phyloP scores from a whole-genome alignment of 2,888 invertebrate species.

The Melanchra persicariae region DNA sequence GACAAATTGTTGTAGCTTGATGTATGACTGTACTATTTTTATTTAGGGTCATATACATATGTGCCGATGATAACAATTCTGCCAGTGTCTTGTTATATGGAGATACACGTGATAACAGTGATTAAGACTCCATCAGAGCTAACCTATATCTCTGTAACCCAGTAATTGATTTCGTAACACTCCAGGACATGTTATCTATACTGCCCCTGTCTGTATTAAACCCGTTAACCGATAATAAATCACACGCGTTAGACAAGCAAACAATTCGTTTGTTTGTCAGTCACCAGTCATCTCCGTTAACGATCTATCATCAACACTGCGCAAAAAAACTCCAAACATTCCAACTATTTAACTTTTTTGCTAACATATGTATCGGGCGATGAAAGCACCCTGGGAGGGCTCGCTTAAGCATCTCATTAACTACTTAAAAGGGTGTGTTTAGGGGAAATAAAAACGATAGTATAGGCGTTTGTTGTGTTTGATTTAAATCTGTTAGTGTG shows the following conservation, averaged over 20 bases:
- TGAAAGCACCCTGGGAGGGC: slow-evolving; percentile 80
- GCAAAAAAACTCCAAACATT: slow-evolving; percentile 78
- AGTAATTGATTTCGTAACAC: slow-evolving; percentile 63
- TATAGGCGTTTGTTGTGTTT: slow-evolving; percentile 49
- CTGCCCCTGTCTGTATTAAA: slow-evolving; percentile 48
- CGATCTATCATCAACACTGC: slow-evolving; percentile 76
- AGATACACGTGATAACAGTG: background rate
- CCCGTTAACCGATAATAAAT: slow-evolving; percentile 78
- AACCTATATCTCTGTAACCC: background rate
- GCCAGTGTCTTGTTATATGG: background rate
- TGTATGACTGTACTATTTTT: no score
- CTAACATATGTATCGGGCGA: slow-evolving; percentile 65
- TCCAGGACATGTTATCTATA: slow-evolving; percentile 60
- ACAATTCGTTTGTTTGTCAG: slow-evolving; percentile 85
- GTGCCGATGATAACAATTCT: no score
- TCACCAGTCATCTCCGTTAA: slow-evolving; percentile 78
- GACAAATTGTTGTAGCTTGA: no score
- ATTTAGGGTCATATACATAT: no score
- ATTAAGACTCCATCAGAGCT: background rate
- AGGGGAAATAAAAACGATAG: slow-evolving; percentile 37
- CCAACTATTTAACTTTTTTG: slow-evolving; percentile 77
- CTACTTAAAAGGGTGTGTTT: slow-evolving; percentile 64
- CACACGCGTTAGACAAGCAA: slow-evolving; percentile 80
- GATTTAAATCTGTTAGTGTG: slow-evolving; percentile 41
- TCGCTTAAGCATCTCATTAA: slow-evolving; percentile 76